Base-by-base conservation (phyloP, 2,888 invertebrate genomes). In the Drosophila infuscata region DNA sequence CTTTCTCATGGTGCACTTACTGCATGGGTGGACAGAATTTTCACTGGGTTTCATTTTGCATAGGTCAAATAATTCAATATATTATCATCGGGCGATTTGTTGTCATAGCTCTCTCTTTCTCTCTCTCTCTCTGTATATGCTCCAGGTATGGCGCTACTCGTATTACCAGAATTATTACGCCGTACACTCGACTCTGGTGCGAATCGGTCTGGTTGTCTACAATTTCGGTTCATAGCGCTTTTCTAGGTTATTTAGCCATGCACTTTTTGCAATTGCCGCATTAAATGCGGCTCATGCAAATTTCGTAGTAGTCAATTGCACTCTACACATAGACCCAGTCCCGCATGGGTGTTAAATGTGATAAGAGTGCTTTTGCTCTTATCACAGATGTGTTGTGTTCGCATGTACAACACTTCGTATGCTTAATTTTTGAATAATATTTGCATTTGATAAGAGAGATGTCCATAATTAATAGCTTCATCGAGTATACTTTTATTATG, bases 171-270 rank as follows among this genome's bases (percentile, higher is more conserved):
- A 32, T 25, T 25, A 25, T 25, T 25, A 46, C 56, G 41, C 15
- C 15, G n/a, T 12, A 3, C 38, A 33, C 52, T 43, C 48, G 29
- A 25, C 38, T 49, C 7, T 58, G 63, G 58, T 61, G 38, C 59
- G 75, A 36, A 52, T 73, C 64, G 29, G 73, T 65, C 70, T 60
- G 56, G 11, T 57, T 77, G 89, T 74, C 82, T 74, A 71, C 82
- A 77, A 67, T 89, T 89, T 87, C 87, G 72, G 74, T 72, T 65
- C 54, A 41, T 63, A 79, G 85, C 74, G 52, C 49, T 61, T 70
- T 77, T 80, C 88, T 89, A 87, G 84, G 81, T 89, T 74, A 74
- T 69, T 83, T 63, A 32, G 67, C 62, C 54, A 62, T 72, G 70
- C 65, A 54, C 52, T 86, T 83, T 74, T 74, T 72, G 60, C 56